Conservation (phyloP, 2,797 vertebrate species). For the Carcharodon carcharias region DNA sequence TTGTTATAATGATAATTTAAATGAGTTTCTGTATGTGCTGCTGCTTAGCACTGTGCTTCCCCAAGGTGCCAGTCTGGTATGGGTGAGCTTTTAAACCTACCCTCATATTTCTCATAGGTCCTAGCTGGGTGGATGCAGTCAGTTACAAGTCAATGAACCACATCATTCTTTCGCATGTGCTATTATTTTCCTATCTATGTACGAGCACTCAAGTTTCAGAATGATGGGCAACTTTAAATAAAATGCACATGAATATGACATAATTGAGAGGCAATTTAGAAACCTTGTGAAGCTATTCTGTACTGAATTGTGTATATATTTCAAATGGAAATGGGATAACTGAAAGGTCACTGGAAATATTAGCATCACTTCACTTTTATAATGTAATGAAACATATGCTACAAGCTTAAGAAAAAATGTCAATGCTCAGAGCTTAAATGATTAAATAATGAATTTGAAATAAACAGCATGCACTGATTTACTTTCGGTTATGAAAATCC, state of each 20-base stretch:
- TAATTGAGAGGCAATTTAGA: not conserved
- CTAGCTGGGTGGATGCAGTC: not conserved
- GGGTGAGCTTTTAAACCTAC: not conserved
- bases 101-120: not conserved
- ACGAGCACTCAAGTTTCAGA: not conserved
- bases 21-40: not conserved
- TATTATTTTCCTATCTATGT: not conserved
- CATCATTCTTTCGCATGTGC: not conserved
- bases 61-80: not conserved
- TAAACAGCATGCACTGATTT: not conserved
- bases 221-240: not conserved
- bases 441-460: not conserved
- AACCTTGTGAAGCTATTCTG: not conserved
- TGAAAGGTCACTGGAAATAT: not conserved
- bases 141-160: not conserved
- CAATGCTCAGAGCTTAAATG: not conserved
- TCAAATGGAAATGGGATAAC: not conserved
- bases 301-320: not conserved
- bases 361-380: not conserved
- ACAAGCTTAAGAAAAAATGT: not conserved
- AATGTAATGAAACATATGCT: not conserved
- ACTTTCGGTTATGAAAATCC: not conserved
- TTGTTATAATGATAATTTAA: not conserved
- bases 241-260: not conserved
- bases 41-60: not conserved